Evolutionary conservation across 1,140 invertebrate species (phyloP).

Genomic region (Ostrea edulis): DNA sequence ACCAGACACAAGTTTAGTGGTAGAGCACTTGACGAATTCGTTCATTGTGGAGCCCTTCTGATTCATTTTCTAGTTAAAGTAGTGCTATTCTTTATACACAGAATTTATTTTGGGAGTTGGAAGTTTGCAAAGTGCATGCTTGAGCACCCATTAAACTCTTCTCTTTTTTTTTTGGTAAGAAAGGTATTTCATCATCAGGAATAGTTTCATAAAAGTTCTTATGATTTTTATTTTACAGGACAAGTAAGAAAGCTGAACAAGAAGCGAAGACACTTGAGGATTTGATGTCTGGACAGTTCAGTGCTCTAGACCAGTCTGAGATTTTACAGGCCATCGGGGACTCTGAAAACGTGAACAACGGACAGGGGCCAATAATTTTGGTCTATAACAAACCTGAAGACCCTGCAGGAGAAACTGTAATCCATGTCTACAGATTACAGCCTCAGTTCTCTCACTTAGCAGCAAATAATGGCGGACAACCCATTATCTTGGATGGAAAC

Average conservation of each 20-base stretch:
- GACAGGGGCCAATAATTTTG: constrained; percentile 1
- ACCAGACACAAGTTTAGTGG: too few relatives aligned
- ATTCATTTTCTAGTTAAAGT: too few relatives aligned
- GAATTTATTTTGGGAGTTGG: too few relatives aligned
- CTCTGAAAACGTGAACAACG: background rate
- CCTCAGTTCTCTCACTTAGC: constrained; percentile 5
- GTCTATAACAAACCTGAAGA: constrained; percentile 34
- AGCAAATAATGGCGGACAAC: background rate
- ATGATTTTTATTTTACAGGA: background rate
- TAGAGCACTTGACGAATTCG: too few relatives aligned
- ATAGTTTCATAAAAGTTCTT: too few relatives aligned
- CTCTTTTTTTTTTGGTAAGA: too few relatives aligned
- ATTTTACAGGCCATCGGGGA: background rate
- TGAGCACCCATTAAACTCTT: too few relatives aligned
- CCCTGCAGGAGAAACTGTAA: constrained; percentile 2
- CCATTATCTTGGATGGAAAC: constrained; percentile 8
- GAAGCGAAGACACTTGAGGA: background rate
- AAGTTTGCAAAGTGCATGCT: too few relatives aligned
- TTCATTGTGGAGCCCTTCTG: too few relatives aligned
- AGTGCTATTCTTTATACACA: too few relatives aligned
- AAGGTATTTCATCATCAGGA: too few relatives aligned
- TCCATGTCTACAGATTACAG: constrained; percentile 33
- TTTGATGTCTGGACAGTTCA: background rate
- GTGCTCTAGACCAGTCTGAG: background rate
- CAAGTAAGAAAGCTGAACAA: background rate